These are phyloP conservation scores for Lophius americanus DNA, from an alignment of 2,797 vertebrate species.

Conservation along the genomic window DNA sequence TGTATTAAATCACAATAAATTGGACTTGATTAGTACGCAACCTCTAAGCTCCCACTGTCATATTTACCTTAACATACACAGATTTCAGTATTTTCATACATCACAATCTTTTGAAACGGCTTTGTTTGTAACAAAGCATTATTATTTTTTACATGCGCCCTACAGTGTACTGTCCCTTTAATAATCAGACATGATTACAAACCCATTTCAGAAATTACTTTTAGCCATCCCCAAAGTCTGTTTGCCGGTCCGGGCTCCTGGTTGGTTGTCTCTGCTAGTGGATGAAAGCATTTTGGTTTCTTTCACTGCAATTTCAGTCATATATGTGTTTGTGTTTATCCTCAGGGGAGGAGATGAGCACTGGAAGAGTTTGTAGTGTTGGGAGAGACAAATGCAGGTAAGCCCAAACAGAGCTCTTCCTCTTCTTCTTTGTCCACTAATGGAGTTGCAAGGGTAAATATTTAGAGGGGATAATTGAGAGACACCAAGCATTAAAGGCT, in stretches of 20 bases:
- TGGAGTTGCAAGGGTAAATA: neutral
- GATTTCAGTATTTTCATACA: neutral
- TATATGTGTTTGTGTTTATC: constrained; percentile 36
- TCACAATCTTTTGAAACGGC: constrained; percentile 1
- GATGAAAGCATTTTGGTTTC: neutral
- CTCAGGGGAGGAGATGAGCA: constrained; percentile 69
- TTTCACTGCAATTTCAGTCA: constrained; percentile 3
- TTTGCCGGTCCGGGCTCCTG: constrained; percentile 8
- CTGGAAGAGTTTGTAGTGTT: constrained; percentile 28
- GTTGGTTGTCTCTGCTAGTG: constrained; percentile 4
- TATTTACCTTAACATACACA: neutral
- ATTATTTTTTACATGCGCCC: constrained; percentile 29
- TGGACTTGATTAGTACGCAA: neutral
- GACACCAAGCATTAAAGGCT: constrained; percentile 4
- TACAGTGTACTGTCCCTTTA: constrained; percentile 41
- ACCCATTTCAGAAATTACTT: constrained; percentile 66
- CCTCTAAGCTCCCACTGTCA: neutral
- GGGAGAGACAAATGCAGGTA: constrained; percentile 71
- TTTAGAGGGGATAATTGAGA: neutral
- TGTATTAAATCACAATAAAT: neutral
- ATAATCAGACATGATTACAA: constrained; percentile 64
- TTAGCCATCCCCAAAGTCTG: constrained; percentile 36
- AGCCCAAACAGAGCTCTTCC: constrained; percentile 22
- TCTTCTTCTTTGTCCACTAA: neutral
- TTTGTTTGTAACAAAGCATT: constrained; percentile 7